Conservation (phyloP, 2,113 vertebrate genomes). For the Prietella phreatophila region DNA sequence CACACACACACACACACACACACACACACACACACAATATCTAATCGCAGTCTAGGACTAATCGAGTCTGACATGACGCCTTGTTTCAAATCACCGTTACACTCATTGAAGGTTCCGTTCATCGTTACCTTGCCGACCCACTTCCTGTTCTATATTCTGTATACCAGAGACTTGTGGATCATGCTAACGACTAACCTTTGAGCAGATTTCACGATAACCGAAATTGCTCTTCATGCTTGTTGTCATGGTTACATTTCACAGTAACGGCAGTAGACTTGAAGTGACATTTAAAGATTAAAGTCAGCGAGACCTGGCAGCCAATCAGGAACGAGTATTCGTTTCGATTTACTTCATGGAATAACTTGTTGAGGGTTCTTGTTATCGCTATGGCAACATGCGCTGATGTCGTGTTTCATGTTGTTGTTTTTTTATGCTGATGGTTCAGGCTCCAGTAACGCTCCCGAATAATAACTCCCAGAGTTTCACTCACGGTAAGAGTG, state of each 20-base stretch:
- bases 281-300: neutral
- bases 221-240: neutral
- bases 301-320: neutral
- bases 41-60: neutral
- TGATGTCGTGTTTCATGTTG: neutral
- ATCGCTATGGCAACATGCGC: neutral
- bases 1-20: neutral
- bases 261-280: neutral
- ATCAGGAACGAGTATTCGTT: neutral
- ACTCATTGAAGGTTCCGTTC: neutral
- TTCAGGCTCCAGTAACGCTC: neutral
- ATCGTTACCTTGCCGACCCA: neutral
- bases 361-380: neutral
- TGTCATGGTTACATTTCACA: neutral
- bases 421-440: no score
- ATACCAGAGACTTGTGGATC: neutral
- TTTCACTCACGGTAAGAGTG: neutral
- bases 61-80: slow-evolving; percentile 6
- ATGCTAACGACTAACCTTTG: neutral
- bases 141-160: neutral
- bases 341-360: neutral
- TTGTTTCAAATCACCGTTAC: neutral
- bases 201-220: neutral
- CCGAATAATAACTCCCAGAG: neutral
- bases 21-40: neutral